Evolutionary conservation across 1,140 invertebrate genomes (phyloP).

Genomic region (Lepidurus couesii): DNA sequence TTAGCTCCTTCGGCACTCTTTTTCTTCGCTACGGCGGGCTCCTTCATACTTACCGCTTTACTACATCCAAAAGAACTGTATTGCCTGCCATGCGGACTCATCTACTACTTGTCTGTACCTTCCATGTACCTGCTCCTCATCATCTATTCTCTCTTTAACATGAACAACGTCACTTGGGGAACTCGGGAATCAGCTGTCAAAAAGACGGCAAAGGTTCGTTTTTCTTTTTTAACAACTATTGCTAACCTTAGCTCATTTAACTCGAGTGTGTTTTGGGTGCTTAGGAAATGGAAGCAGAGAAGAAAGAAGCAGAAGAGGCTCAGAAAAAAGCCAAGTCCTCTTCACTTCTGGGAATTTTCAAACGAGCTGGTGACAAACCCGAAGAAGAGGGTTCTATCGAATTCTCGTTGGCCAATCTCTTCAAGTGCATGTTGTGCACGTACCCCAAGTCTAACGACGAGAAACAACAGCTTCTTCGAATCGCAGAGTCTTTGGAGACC

Average conservation of each 20-base stretch:
- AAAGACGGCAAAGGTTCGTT: constrained; percentile 42
- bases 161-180: constrained; percentile 86
- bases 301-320: constrained; percentile 75
- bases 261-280: background rate
- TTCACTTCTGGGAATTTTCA: constrained; percentile 72
- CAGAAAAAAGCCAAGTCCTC: constrained; percentile 77
- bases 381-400: constrained; percentile 87
- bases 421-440: constrained; percentile 83
- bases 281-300: constrained; percentile 80
- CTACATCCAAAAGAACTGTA: constrained; percentile 78
- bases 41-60: constrained; percentile 64
- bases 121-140: constrained; percentile 90
- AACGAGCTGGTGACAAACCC: constrained; percentile 39
- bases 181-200: constrained; percentile 62
- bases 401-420: constrained; percentile 79
- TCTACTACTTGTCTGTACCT: constrained; percentile 88
- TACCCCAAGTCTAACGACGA: constrained; percentile 79
- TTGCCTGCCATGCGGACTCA: constrained; percentile 67
- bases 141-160: constrained; percentile 83
- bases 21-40: constrained; percentile 56
- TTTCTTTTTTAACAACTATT: background rate
- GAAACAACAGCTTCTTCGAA: constrained; percentile 73
- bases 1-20: constrained; percentile 73
- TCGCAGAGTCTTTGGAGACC: constrained; percentile 74
- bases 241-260: background rate